Percentiles rank a stretch among this genome's conserved stretches.
phyloP scores from a whole-genome alignment of 2,113 vertebrate genomes.

The Sprattus sprattus region DNA sequence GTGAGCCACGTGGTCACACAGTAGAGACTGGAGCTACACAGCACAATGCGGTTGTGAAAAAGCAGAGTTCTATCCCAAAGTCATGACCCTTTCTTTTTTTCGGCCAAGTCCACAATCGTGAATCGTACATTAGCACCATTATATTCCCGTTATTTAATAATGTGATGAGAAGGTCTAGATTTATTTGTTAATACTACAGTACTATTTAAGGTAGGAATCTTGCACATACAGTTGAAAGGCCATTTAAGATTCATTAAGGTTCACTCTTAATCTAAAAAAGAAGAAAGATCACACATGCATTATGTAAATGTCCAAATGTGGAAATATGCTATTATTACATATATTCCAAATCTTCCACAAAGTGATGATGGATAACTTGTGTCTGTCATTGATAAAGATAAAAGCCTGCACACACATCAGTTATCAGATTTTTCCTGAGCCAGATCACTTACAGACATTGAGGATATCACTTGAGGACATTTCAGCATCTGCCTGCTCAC shows the following conservation, averaged over 20 bases:
- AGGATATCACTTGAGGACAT: not conserved
- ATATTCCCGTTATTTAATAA: not conserved
- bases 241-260: too few species aligned
- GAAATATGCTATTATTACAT: too few species aligned
- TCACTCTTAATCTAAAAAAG: too few species aligned
- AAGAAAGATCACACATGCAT: too few species aligned
- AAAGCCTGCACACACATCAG: not conserved
- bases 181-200: not conserved
- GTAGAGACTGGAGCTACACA: not conserved
- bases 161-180: not conserved
- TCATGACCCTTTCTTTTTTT: too few species aligned
- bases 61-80: too few species aligned
- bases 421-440: not conserved
- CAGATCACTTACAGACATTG: not conserved
- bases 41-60: not conserved
- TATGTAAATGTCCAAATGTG: too few species aligned
- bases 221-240: too few species aligned
- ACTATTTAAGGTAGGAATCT: too few species aligned
- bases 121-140: not conserved
- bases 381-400: not conserved
- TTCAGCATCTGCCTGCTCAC: not conserved
- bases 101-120: not conserved
- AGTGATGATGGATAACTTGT: not conserved
- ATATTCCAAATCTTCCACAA: too few species aligned
- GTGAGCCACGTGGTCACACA: not conserved